Evolutionary conservation across 2,888 invertebrate species (phyloP).

Genomic region (Odontothrips loti): DNA sequence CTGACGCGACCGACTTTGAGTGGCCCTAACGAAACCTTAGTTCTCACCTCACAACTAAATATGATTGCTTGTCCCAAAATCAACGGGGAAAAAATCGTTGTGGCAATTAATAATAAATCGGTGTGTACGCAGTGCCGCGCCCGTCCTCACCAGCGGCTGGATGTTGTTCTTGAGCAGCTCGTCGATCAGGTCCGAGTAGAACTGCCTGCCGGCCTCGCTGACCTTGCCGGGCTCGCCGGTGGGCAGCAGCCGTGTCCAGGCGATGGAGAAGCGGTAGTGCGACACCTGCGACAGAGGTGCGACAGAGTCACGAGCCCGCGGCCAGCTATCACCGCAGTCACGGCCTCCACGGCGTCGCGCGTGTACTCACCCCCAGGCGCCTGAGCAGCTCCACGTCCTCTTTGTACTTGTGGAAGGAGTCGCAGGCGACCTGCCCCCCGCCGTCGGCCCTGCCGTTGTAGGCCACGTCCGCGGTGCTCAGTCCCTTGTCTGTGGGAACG

Average conservation of each 20-base stretch:
- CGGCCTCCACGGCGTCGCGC: too few species aligned
- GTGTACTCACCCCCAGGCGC: constrained; percentile 52
- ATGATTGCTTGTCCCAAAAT: too few species aligned
- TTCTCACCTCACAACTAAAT: too few species aligned
- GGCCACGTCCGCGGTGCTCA: constrained; percentile 64
- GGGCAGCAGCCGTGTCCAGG: constrained; percentile 73
- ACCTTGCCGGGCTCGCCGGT: constrained; percentile 61
- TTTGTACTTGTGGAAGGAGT: constrained; percentile 60
- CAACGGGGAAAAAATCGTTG: too few species aligned
- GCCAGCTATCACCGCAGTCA: not conserved
- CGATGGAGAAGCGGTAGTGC: constrained; percentile 67
- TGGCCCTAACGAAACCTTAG: too few species aligned
- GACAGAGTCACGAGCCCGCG: too few species aligned
- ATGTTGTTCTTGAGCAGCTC: constrained; percentile 59
- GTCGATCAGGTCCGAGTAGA: constrained; percentile 72
- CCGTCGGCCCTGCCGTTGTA: constrained; percentile 50
- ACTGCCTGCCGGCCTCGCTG: constrained; percentile 65
- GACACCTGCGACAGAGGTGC: constrained; percentile 41
- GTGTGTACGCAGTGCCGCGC: too few species aligned
- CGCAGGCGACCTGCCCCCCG: constrained; percentile 59
- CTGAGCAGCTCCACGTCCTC: constrained; percentile 58
- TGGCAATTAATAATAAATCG: too few species aligned
- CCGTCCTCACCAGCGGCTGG: constrained; percentile 47
- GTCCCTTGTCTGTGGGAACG: constrained; percentile 52
- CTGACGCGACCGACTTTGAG: too few species aligned